These are phyloP conservation scores for Agonopterix arenella DNA, from an alignment of 2,888 invertebrate genomes.

Conservation along the genomic window DNA sequence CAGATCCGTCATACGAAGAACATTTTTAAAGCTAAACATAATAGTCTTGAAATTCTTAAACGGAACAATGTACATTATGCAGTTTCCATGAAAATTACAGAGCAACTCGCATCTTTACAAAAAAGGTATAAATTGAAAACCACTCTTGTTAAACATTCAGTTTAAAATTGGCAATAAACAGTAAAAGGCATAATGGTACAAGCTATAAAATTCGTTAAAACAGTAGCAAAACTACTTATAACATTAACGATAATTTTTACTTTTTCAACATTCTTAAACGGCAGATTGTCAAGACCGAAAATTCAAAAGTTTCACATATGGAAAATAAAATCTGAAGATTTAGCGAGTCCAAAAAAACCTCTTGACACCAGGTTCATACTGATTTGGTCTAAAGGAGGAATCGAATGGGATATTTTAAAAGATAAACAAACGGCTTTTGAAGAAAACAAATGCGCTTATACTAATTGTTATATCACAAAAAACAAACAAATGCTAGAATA, in stretches of 20 bases:
- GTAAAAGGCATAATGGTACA: background rate
- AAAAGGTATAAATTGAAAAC: background rate
- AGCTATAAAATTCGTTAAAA: background rate
- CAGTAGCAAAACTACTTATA: too few species aligned
- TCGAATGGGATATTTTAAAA: background rate
- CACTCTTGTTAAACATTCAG: background rate
- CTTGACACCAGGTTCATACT: conserved; percentile 1
- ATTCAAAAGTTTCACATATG: background rate
- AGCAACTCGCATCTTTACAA: background rate
- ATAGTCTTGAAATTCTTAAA: background rate
- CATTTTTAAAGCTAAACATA: background rate
- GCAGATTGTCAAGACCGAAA: background rate
- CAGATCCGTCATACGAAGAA: too few species aligned
- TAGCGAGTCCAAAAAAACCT: background rate
- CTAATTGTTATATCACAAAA: conserved; percentile 29
- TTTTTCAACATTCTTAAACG: too few species aligned
- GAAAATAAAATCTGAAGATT: background rate
- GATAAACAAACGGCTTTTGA: conserved; percentile 15
- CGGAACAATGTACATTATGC: background rate
- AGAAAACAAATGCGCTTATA: conserved; percentile 21
- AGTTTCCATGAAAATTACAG: background rate
- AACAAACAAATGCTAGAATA: conserved; percentile 17
- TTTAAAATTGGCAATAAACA: background rate
- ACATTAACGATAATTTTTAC: too few species aligned
- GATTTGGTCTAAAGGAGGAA: background rate